Evolutionary conservation across 1,140 invertebrate genomes (phyloP).

Genomic region (Arctopsyche grandis): DNA sequence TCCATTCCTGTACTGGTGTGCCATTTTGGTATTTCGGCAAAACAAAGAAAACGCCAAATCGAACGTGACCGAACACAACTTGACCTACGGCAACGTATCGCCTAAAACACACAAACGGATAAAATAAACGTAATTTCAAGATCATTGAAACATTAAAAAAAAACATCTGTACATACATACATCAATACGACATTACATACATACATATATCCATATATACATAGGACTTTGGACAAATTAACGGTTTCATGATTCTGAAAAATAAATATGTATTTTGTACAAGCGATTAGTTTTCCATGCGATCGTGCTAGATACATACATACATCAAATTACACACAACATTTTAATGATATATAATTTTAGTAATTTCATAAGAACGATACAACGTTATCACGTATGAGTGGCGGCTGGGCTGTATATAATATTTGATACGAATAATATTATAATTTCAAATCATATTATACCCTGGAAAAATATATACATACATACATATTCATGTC

Average conservation of each 20-base stretch:
- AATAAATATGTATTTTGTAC: too few relatives aligned
- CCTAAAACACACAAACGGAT: not conserved
- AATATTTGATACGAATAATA: not conserved
- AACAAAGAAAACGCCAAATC: not conserved
- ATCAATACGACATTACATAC: too few relatives aligned
- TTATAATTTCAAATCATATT: too few relatives aligned
- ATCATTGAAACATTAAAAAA: not conserved
- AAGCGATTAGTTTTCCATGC: too few relatives aligned
- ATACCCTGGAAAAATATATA: too few relatives aligned
- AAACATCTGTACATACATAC: too few relatives aligned
- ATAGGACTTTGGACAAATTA: too few relatives aligned
- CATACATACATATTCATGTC: too few relatives aligned
- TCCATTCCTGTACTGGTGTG: not conserved
- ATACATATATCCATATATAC: too few relatives aligned
- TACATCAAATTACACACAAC: not conserved
- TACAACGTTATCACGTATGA: not conserved
- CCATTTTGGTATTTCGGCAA: not conserved
- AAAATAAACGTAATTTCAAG: not conserved
- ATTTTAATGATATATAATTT: conserved; percentile 1
- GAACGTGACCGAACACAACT: not conserved
- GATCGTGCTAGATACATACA: too few relatives aligned
- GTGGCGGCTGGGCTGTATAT: not conserved
- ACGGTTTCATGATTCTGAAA: too few relatives aligned
- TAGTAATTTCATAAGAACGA: not conserved
- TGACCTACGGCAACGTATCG: not conserved